Evolutionary conservation across 2,888 invertebrate genomes (phyloP).

Genomic region (Athalia circularis): DNA sequence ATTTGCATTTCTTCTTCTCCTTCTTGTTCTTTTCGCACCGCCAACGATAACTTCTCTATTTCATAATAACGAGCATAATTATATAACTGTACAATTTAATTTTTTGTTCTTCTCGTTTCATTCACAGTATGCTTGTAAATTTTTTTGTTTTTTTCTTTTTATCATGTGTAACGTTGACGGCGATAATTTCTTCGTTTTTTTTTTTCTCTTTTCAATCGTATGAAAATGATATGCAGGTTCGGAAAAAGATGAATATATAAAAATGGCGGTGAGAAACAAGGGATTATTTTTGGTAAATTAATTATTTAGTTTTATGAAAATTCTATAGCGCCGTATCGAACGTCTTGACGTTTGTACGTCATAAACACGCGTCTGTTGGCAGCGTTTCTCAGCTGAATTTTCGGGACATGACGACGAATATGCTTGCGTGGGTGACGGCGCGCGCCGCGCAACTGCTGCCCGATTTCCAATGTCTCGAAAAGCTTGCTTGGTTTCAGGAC

Average conservation of each 20-base stretch:
- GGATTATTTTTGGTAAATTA: not conserved
- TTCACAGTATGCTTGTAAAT: too few species aligned
- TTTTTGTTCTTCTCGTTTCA: too few species aligned
- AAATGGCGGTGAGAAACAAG: not conserved
- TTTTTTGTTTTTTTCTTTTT: too few species aligned
- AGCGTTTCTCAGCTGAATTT: slow-evolving; percentile 35
- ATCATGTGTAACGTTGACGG: too few species aligned
- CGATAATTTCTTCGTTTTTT: too few species aligned
- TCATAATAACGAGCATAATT: not conserved
- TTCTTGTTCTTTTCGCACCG: too few species aligned
- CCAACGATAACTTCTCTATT: too few species aligned
- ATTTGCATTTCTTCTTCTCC: too few species aligned
- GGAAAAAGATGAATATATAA: not conserved
- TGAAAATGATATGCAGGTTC: not conserved
- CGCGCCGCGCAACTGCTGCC: slow-evolving; percentile 72
- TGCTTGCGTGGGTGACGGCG: slow-evolving; percentile 71
- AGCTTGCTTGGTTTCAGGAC: slow-evolving; percentile 11
- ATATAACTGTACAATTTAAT: too few species aligned
- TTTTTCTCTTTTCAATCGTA: too few species aligned
- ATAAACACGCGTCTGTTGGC: slow-evolving; percentile 36
- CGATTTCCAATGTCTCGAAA: not conserved
- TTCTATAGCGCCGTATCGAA: too few species aligned
- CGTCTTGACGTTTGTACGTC: slow-evolving; percentile 20
- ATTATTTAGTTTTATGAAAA: too few species aligned
- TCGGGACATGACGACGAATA: slow-evolving; percentile 47